Evolutionary conservation across 2,888 invertebrate species (phyloP), one percentile per base, ranked within the genome.

Genomic region (Malachius bipustulatus): DNA sequence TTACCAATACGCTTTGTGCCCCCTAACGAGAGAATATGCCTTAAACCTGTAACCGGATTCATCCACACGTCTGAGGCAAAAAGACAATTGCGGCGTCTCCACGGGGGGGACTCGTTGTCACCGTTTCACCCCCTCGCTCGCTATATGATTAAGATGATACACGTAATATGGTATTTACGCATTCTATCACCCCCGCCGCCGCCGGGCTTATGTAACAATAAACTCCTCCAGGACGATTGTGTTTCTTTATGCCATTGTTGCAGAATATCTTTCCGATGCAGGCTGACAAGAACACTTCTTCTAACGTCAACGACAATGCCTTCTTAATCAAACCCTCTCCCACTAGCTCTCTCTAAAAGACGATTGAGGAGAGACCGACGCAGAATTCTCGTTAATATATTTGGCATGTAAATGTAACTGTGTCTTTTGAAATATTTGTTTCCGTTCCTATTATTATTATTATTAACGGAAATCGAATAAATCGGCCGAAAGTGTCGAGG

Each of bases 251-350:
- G 48, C 55, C 46, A 55, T 58, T 60, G 56, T 58, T 54, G 49
- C 48, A 48, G 52, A 56, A 50, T 55, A 59, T 60, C 60, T 58
- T 59, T 59, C 59, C 54, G 51, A 55, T 56, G 55, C 57, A 59
- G 57, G 49, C 58, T 60, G 60, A 60, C 60, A 60, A 59, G 57
- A 57, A 57, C 59, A 59, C 57, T 59, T 58, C 56, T 56, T 57
- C 53, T 48, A 51, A 51, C 52, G 56, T 55, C 56, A 56, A 47
- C 50, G 47, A 56, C 58, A 58, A 57, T 57, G 48, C 52, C 53
- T 49, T 50, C 56, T 58, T 56, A 57, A 58, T 57, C 57, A 57
- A 57, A 52, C n/a, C n/a, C n/a, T n/a, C n/a, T n/a, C n/a, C n/a
- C n/a, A n/a, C n/a, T n/a, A n/a, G n/a, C n/a, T n/a, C n/a, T n/a